phyloP scores from a whole-genome alignment of 2,113 vertebrate species.

The Tichodroma muraria region DNA sequence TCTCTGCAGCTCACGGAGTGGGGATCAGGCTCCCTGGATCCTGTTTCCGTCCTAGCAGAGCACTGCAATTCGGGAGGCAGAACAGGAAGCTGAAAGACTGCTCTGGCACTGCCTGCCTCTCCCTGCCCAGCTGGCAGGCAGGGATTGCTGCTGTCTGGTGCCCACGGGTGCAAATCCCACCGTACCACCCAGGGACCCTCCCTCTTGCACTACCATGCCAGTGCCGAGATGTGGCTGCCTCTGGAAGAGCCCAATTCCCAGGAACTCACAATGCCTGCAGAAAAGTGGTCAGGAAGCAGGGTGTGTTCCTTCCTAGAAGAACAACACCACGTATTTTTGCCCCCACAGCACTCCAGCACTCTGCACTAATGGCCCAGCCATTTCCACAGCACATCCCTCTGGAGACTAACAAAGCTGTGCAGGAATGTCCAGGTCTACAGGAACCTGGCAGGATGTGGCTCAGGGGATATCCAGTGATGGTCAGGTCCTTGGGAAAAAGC shows the following conservation, averaged over 20 bases:
- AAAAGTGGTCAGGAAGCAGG: not conserved
- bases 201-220: accelerated
- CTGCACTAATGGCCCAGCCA: not conserved
- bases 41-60: not conserved
- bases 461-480: not conserved
- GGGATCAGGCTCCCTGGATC: not conserved
- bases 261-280: accelerated
- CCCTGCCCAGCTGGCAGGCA: not conserved
- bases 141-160: not conserved
- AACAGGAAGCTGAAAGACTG: not conserved
- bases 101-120: not conserved
- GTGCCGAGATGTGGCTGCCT: accelerated
- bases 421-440: not conserved
- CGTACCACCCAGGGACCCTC: accelerated
- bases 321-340: not conserved
- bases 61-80: not conserved
- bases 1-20: accelerated
- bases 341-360: not conserved
- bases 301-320: not conserved
- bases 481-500: not conserved
- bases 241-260: not conserved
- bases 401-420: not conserved
- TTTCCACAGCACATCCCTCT: not conserved
- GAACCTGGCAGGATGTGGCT: not conserved
- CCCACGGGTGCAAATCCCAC: not conserved